phyloP scores from a whole-genome alignment of 1,140 invertebrate genomes.

The Coenobita brevimanus region DNA sequence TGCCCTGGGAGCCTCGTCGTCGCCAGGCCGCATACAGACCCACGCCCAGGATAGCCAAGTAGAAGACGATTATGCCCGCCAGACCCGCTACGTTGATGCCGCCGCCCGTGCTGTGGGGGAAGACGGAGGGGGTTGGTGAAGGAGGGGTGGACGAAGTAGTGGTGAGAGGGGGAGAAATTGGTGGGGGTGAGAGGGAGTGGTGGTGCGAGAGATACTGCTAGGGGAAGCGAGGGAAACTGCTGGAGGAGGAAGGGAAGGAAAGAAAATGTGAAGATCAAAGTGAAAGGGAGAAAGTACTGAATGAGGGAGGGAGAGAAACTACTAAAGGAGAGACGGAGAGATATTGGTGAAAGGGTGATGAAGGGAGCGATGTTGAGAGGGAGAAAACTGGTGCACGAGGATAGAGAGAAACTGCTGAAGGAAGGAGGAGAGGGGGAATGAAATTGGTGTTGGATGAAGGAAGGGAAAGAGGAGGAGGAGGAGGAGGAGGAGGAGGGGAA shows the following conservation, averaged over 20 bases:
- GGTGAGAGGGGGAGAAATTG: not conserved
- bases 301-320: no score
- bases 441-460: not conserved
- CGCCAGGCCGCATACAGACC: constrained; percentile 67
- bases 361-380: not conserved
- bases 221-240: no score
- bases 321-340: no score
- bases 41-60: constrained; percentile 87
- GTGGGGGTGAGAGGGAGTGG: no score
- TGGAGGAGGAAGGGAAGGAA: no score
- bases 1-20: not conserved
- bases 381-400: not conserved
- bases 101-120: not conserved
- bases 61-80: constrained; percentile 94
- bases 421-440: not conserved
- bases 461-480: not conserved
- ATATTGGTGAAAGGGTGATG: not conserved
- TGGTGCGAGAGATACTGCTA: no score
- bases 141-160: not conserved
- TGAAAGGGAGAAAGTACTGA: no score
- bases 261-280: no score
- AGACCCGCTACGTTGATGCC: constrained; percentile 89
- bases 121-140: not conserved
- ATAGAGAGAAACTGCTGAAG: not conserved
- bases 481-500: not conserved